Evolutionary conservation across 2,113 vertebrate species (phyloP).

Genomic region (Tetraodon nigroviridis): DNA sequence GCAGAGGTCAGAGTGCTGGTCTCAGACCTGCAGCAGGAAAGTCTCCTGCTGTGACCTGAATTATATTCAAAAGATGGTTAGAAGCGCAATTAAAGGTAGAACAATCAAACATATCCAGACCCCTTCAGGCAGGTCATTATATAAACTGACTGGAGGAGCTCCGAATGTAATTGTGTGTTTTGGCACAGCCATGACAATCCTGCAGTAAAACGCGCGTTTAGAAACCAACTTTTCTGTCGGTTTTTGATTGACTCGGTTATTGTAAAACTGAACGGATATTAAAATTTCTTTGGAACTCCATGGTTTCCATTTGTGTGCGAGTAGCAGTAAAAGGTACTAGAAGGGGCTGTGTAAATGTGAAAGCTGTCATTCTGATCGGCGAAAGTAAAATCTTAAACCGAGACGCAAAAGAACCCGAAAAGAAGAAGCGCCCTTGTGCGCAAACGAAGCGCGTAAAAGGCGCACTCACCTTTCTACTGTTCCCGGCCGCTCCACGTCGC

Average conservation of each 20-base stretch:
- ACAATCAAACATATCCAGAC: background rate
- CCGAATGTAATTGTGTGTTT: background rate
- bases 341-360: too few relatives aligned
- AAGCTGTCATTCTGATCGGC: too few relatives aligned
- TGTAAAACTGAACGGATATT: too few relatives aligned
- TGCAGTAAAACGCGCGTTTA: background rate
- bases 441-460: background rate
- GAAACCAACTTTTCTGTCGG: too few relatives aligned
- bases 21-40: background rate
- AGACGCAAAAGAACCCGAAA: background rate
- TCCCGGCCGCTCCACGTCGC: conserved; percentile 21
- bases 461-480: conserved; percentile 40
- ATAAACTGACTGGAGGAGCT: conserved; percentile 4
- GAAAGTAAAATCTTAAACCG: too few relatives aligned
- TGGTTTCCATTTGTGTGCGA: too few relatives aligned
- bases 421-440: background rate
- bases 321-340: too few relatives aligned
- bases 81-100: background rate
- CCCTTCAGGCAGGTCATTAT: conserved; percentile 1
- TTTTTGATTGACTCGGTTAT: too few relatives aligned
- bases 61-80: too few relatives aligned
- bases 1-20: background rate
- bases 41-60: too few relatives aligned
- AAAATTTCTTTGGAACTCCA: too few relatives aligned
- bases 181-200: background rate